A percentile compares a stretch with the other conserved stretches of the same genome.
Conservation (phyloP, 2,888 invertebrate species). For the Yponomeuta malinellus region DNA sequence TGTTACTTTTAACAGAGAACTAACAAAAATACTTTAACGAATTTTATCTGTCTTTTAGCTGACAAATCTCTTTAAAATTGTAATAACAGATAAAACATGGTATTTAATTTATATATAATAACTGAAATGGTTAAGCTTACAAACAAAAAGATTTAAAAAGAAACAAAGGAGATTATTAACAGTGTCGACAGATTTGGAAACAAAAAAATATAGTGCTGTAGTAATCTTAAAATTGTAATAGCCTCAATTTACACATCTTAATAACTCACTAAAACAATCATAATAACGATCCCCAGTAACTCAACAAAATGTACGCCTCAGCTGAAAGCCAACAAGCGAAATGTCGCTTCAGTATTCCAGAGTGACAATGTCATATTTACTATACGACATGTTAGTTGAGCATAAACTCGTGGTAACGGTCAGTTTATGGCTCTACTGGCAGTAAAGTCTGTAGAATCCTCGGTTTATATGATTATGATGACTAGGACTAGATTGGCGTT, state of each 20-base stretch:
- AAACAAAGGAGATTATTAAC: too few relatives aligned
- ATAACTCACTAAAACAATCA: background rate
- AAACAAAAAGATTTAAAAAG: too few relatives aligned
- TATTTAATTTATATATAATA: too few relatives aligned
- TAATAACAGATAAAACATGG: too few relatives aligned
- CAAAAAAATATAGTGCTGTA: too few relatives aligned
- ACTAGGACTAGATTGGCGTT: background rate
- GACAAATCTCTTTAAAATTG: too few relatives aligned
- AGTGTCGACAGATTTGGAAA: too few relatives aligned
- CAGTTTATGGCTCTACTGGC: conserved; percentile 35
- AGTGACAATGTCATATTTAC: conserved; percentile 32
- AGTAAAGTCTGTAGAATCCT: conserved; percentile 21
- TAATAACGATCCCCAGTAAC: background rate
- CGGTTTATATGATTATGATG: background rate
- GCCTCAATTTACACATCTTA: background rate
- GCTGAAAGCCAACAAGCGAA: conserved; percentile 3
- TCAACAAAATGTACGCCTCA: background rate
- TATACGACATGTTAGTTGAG: conserved; percentile 28
- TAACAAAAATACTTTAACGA: too few relatives aligned
- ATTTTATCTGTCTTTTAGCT: too few relatives aligned
- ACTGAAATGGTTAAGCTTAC: too few relatives aligned
- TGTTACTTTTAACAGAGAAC: too few relatives aligned
- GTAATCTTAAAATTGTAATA: background rate
- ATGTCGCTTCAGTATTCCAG: background rate
- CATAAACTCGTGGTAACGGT: conserved; percentile 44